phyloP scores from a whole-genome alignment of 2,113 vertebrate genomes.

The Cyprinus carpio region DNA sequence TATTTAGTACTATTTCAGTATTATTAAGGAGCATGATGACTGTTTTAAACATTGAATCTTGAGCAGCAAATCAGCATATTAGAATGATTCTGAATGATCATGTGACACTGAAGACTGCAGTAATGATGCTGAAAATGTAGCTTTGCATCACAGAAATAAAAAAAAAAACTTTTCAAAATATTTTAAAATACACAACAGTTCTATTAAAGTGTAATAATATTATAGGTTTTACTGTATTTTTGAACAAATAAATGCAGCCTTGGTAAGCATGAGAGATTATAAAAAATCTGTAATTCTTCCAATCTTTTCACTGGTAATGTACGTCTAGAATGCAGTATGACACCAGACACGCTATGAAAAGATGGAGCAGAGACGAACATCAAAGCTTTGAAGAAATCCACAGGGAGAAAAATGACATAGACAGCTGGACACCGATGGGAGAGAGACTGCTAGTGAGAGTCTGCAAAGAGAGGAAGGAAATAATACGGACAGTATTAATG shows the following conservation, averaged over 20 bases:
- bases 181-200: background rate
- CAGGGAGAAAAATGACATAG: background rate
- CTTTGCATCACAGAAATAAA: background rate
- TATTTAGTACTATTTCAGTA: too few relatives aligned
- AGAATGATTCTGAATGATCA: background rate
- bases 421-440: background rate
- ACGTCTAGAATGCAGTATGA: background rate
- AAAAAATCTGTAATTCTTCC: background rate
- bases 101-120: background rate
- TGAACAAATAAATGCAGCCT: background rate
- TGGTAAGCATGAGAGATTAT: background rate
- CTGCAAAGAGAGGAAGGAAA: conserved; percentile 5
- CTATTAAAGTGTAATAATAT: background rate
- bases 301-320: background rate
- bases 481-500: conserved; percentile 9
- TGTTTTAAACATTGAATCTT: background rate
- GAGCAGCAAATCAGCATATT: background rate
- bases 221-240: background rate
- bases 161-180: background rate
- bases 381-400: conserved; percentile 36
- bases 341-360: background rate
- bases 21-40: too few relatives aligned
- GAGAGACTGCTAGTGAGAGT: conserved; percentile 5
- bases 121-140: background rate
- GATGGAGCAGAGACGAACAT: background rate